phyloP scores from a whole-genome alignment of 2,888 invertebrate genomes.

The Cremastinae sp. region DNA sequence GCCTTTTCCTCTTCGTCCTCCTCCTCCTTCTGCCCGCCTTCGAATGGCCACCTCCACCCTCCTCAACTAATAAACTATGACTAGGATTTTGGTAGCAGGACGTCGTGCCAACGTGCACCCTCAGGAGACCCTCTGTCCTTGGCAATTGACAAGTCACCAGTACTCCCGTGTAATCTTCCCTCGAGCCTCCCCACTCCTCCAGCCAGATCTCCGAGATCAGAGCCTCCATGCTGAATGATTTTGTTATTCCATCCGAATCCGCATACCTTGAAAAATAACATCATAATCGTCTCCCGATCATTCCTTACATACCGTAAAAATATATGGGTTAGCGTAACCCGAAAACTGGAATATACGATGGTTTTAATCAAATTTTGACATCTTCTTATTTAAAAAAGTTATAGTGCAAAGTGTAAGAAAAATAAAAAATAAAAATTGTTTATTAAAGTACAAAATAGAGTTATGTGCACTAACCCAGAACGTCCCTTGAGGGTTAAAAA shows the following conservation, averaged over 20 bases:
- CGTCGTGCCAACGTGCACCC: slow-evolving; percentile 71
- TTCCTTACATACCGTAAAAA: no score
- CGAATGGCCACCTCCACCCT: slow-evolving; percentile 12
- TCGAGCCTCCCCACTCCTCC: slow-evolving; percentile 83
- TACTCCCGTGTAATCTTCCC: slow-evolving; percentile 82
- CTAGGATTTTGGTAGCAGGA: slow-evolving; percentile 75
- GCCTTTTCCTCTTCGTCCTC: neutral
- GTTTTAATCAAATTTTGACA: no score
- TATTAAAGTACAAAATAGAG: no score
- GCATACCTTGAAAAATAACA: slow-evolving; percentile 73
- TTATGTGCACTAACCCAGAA: no score
- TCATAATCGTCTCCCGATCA: no score
- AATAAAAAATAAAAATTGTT: no score
- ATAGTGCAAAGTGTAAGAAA: no score
- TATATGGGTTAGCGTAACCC: no score
- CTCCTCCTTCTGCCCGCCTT: neutral
- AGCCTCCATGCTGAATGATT: slow-evolving; percentile 83
- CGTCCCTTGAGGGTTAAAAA: no score
- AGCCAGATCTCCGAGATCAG: slow-evolving; percentile 85
- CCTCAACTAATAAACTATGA: slow-evolving; percentile 74
- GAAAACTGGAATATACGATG: no score
- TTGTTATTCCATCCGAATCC: slow-evolving; percentile 78
- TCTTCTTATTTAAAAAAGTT: no score
- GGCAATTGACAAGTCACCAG: slow-evolving; percentile 85
- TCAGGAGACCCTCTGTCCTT: slow-evolving; percentile 71